Conservation (phyloP, 2,113 vertebrate genomes). For the Eurypyga helias region DNA sequence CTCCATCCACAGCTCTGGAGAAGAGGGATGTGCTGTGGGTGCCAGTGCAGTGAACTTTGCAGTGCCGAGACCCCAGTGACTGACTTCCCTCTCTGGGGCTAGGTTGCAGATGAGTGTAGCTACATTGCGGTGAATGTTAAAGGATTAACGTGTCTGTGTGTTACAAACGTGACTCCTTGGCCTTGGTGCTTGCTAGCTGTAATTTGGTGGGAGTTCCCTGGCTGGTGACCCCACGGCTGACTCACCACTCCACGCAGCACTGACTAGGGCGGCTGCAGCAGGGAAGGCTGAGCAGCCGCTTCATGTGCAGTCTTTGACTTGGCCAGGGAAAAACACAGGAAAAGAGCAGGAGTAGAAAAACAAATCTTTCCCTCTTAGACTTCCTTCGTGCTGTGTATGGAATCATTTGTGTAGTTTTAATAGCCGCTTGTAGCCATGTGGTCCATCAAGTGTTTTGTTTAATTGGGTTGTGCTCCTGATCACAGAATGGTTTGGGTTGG, state of each 20-base stretch:
- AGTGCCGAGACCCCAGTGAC: not conserved
- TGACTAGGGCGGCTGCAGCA: not conserved
- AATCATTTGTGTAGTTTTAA: not conserved
- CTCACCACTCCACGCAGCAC: accelerated
- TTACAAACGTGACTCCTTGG: not conserved
- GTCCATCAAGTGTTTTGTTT: not conserved
- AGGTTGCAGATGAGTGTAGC: not conserved
- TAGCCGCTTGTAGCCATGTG: not conserved
- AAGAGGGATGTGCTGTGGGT: not conserved
- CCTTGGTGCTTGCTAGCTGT: not conserved
- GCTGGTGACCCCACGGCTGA: not conserved
- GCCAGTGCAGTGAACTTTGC: accelerated
- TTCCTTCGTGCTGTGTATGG: not conserved
- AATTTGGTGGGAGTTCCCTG: not conserved
- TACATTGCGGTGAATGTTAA: not conserved
- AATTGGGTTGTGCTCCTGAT: not conserved
- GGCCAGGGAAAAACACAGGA: not conserved
- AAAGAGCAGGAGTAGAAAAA: not conserved
- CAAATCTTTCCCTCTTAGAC: not conserved
- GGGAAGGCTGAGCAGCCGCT: not conserved
- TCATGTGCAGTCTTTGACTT: not conserved
- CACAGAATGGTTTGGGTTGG: too few species aligned
- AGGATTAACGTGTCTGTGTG: not conserved
- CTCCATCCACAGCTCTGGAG: not conserved
- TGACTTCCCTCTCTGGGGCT: not conserved